phyloP scores from a whole-genome alignment of 1,140 invertebrate species.

The Drosophila pseudoananassae region DNA sequence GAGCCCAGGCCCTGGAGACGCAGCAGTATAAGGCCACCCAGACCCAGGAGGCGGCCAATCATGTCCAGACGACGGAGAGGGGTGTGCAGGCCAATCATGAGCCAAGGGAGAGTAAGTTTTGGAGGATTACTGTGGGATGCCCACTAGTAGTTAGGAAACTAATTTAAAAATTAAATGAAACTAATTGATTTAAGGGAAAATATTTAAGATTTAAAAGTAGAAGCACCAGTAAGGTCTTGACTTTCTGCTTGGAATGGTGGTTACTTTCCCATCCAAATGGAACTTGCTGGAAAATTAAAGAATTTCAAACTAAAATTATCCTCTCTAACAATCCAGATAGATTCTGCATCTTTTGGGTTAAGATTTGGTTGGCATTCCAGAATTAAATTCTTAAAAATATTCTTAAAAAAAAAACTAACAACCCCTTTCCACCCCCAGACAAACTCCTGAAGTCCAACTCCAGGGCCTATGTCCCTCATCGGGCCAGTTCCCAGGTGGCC shows the following conservation, averaged over 20 bases:
- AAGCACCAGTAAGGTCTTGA: background rate
- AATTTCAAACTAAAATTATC: background rate
- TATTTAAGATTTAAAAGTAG: background rate
- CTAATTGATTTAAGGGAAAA: background rate
- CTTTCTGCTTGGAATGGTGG: background rate
- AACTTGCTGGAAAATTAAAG: background rate
- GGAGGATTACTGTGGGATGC: too few species aligned
- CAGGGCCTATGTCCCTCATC: conserved; percentile 71
- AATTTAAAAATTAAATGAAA: background rate
- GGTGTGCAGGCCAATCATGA: conserved; percentile 79
- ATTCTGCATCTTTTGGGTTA: background rate
- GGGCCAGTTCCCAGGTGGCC: conserved; percentile 61
- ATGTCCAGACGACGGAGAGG: conserved; percentile 71
- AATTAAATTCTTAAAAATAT: background rate
- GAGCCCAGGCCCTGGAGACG: conserved; percentile 71
- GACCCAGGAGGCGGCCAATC: conserved; percentile 54
- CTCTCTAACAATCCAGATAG: background rate
- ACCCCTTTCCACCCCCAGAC: conserved; percentile 10
- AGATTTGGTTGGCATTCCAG: background rate
- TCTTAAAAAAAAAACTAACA: background rate
- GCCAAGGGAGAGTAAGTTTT: conserved; percentile 64
- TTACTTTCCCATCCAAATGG: background rate
- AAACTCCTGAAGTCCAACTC: conserved; percentile 72
- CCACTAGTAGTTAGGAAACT: too few species aligned
- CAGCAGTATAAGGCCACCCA: conserved; percentile 77